Percentiles rank a stretch among this genome's conserved stretches.
These are phyloP conservation scores for Epinephelus moara DNA, from an alignment of 2,113 vertebrate species.

Conservation along the genomic window DNA sequence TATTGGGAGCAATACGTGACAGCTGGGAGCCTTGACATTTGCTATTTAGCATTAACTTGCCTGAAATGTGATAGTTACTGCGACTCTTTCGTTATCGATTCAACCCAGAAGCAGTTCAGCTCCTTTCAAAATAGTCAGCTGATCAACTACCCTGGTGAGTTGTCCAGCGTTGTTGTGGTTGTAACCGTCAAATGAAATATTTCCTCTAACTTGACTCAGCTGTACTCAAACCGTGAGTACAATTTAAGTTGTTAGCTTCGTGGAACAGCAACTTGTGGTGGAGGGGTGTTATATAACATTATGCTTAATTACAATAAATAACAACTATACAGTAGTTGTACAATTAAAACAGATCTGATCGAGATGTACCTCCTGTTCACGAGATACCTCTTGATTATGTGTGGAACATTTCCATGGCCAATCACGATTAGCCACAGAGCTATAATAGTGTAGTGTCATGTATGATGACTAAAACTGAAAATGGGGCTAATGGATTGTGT, in stretches of 20 bases:
- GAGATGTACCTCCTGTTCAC: not conserved
- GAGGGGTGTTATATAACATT: not conserved
- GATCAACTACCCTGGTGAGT: not conserved
- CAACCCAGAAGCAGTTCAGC: not conserved
- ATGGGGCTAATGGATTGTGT: not conserved
- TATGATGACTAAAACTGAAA: not conserved
- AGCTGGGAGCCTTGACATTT: rapidly evolving
- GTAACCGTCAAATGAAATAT: not conserved
- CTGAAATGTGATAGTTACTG: not conserved
- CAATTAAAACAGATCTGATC: not conserved
- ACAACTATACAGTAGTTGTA: too few relatives aligned
- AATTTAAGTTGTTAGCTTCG: not conserved
- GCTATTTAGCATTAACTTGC: not conserved
- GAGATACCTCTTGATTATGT: conserved; percentile 11
- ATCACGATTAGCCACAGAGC: not conserved
- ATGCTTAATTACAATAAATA: not conserved
- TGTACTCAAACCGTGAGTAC: not conserved
- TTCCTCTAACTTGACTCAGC: not conserved
- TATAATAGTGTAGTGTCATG: too few relatives aligned
- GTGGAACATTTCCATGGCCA: not conserved
- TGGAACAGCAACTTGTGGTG: not conserved
- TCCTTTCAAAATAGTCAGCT: not conserved
- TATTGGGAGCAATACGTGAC: not conserved
- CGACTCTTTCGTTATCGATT: not conserved
- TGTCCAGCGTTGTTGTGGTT: not conserved